Evolutionary conservation across 2,888 invertebrate genomes (phyloP), one percentile per base, ranked within the genome.

Genomic region (Xestia rhomboidea): DNA sequence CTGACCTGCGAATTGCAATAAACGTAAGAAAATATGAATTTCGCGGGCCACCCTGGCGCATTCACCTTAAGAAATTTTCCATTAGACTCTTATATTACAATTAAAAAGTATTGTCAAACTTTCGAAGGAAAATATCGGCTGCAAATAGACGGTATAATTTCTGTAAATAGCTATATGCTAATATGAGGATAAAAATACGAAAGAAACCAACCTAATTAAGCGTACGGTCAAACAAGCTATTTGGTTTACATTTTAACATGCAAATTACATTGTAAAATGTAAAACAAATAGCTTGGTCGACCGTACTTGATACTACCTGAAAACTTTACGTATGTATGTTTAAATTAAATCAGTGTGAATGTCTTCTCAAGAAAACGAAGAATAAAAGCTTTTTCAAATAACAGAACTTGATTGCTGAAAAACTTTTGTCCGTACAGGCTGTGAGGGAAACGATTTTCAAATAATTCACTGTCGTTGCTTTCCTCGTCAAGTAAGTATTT

Each of bases 371-470:
- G 18, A 69, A 54, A 70, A 63, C 24, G 0, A 60, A 57, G 0
- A 38, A 72, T 73, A 41, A 54, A 46, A 49, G 54, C 30, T 34
- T 71, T 21, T 78, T 41, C 46, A 77, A 77, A 71, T 66, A 78
- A 77, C 4, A 30, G 21, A 51, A 72, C 44, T 24, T 71, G 44
- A 67, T 72, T 72, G 49, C 21, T 77, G 30, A 21, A 70, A 77
- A 63, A 76, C 44, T 70, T 57, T 70, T 24, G 27, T 18, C 4
- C 51, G 15, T 44, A 21, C 57, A 60, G 21, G 38, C 44, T 68
- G 69, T 18, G 34, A 63, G 24, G 30, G 18, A 77, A 63, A 76
- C 34, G 21, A 70, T 46, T 69, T 46, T 38, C n/a, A 51, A 76
- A 30, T 70, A 68, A 38, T 75, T 54, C 15, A n/a, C 2, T 34